Conservation (phyloP, 64 coral and sea anemone genomes). For the Actinia equina region DNA sequence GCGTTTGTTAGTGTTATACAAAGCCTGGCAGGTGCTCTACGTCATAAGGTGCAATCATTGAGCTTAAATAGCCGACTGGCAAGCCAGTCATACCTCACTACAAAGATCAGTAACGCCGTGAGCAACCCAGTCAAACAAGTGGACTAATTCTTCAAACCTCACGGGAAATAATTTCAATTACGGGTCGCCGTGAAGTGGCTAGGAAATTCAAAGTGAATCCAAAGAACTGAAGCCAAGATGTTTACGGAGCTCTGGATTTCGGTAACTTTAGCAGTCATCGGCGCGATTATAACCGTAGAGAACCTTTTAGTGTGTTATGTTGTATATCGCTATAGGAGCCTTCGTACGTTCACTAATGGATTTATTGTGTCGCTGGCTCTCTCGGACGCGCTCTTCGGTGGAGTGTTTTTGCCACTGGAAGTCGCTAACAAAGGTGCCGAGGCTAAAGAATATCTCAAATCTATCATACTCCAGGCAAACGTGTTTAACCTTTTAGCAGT, state of each 20-base stretch:
- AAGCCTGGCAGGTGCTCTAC: conserved; percentile 1
- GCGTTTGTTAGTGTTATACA: conserved; percentile 9
- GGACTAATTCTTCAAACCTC: neutral
- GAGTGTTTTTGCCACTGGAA: conserved; percentile 29
- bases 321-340: conserved; percentile 36
- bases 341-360: conserved; percentile 63
- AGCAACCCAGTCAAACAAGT: neutral
- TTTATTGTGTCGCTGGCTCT: conserved; percentile 62
- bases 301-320: conserved; percentile 40
- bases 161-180: neutral
- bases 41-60: conserved; percentile 19
- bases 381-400: conserved; percentile 49
- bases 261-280: conserved; percentile 42
- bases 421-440: neutral
- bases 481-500: conserved; percentile 42
- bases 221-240: conserved; percentile 10
- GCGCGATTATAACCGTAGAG: conserved; percentile 64
- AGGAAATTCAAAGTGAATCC: neutral
- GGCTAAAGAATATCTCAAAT: conserved; percentile 31
- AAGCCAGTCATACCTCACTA: conserved; percentile 19
- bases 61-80: conserved; percentile 14
- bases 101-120: neutral
- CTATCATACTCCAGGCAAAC: conserved; percentile 41
- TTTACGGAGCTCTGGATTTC: conserved; percentile 4
- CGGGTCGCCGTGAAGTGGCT: neutral